A percentile compares a stretch with the other conserved stretches of the same genome.
Evolutionary conservation across 2,113 vertebrate genomes (phyloP).

Genomic region (Sphyrna mokarran): DNA sequence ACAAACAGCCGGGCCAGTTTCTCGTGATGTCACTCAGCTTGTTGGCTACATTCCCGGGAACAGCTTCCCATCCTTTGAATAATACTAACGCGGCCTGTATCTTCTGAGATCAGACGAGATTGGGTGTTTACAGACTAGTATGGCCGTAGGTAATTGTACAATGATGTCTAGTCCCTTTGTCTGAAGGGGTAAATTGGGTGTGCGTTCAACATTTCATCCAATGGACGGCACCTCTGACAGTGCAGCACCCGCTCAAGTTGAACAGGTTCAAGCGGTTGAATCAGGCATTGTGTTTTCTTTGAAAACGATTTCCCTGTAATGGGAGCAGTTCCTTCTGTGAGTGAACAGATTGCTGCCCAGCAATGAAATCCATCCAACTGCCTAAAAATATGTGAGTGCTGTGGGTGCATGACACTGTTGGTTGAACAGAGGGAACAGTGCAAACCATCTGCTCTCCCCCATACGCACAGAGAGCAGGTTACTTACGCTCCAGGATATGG

Average conservation of each 20-base stretch:
- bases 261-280: background rate
- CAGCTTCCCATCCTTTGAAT: too few relatives aligned
- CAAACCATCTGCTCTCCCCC: background rate
- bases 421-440: background rate
- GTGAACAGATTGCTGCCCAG: background rate
- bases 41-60: too few relatives aligned
- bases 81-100: too few relatives aligned
- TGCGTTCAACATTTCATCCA: background rate
- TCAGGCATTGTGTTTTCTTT: background rate
- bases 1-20: too few relatives aligned
- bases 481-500: too few relatives aligned
- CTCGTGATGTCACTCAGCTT: too few relatives aligned
- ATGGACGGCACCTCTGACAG: background rate
- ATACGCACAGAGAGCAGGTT: background rate
- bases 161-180: background rate
- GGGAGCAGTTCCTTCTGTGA: background rate
- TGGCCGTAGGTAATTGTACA: background rate
- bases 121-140: too few relatives aligned
- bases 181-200: background rate
- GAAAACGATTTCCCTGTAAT: background rate
- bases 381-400: background rate
- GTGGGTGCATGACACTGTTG: background rate
- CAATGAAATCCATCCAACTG: slow-evolving; percentile 13
- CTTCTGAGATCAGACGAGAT: too few relatives aligned
- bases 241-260: background rate